Conservation (phyloP, 35 echinoderm and acorn worm species). For the Acanthaster planci region DNA sequence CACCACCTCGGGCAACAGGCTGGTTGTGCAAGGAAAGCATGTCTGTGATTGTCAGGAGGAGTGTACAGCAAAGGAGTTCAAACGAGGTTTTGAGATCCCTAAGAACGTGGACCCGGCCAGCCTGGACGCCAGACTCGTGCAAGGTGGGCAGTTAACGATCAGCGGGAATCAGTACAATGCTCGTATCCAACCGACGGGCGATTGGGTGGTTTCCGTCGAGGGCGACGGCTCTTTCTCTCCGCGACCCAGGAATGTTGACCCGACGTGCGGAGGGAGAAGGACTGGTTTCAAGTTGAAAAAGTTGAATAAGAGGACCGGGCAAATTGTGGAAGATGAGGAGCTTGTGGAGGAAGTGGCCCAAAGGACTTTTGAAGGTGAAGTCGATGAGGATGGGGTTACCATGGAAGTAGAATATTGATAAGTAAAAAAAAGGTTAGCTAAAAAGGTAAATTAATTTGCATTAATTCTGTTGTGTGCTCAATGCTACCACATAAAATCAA, state of each 20-base stretch:
- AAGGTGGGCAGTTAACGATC: conserved; percentile 20
- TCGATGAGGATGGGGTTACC: conserved; percentile 78
- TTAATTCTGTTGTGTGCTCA: too few species aligned
- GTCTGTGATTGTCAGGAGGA: conserved; percentile 60
- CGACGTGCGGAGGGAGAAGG: conserved; percentile 39
- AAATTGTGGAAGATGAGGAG: conserved; percentile 59
- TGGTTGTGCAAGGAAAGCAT: conserved; percentile 50
- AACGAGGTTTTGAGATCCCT: conserved; percentile 41
- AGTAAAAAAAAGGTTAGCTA: too few species aligned
- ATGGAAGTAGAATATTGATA: conserved; percentile 52
- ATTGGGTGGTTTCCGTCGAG: conserved; percentile 27
- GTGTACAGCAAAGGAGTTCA: conserved; percentile 68
- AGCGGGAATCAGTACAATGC: conserved; percentile 5
- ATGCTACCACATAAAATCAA: too few species aligned
- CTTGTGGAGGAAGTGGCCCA: neutral
- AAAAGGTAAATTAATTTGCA: too few species aligned
- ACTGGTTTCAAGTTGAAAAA: conserved; percentile 75
- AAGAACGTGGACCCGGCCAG: conserved; percentile 13
- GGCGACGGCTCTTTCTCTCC: conserved; percentile 10
- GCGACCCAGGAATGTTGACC: neutral
- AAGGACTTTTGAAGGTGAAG: conserved; percentile 55
- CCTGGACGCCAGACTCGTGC: conserved; percentile 25
- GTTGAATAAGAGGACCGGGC: conserved; percentile 57
- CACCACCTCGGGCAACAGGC: neutral
- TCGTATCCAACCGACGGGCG: neutral